Evolutionary conservation across 1,140 invertebrate species (phyloP), one percentile per base, ranked within the genome.

Genomic region (Rhynchophorus ferrugineus): DNA sequence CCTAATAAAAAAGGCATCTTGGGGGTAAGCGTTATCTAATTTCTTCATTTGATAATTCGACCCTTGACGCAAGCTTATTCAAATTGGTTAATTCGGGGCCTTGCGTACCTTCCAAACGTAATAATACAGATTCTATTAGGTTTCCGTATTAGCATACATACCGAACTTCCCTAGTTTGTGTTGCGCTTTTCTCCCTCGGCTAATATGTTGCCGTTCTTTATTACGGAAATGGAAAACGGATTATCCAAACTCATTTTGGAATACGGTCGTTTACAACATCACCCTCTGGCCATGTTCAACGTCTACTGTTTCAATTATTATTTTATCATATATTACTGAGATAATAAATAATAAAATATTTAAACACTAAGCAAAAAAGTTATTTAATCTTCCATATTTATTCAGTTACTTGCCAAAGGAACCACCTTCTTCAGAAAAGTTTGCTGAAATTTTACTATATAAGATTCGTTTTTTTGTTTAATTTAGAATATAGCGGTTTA

Each of bases 131-230:
- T 63, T 62, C 62, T 61, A 65, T 66, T 66, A 63, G 61, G 59
- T 66, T 63, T 63, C 58, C 60, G 59, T 61, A 65, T 66, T 66
- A 61, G 63, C 63, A 63, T 63, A 64, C 58, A 63, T 58, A 61
- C 49, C 24, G 24, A 29, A 29, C 5, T 29, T 29, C 24, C 24
- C 5, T 29, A 11, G 11, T 5, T 29, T 29, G 24, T 29, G 24
- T 29, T 29, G 24, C 5, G 24, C 24, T 29, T 29, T 29, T 29
- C 24, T 29, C 11, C 24, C 24, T 5, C 24, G 24, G 24, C 11
- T 29, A 29, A 29, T 29, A 29, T 29, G 24, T 29, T 6, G 24
- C 24, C 11, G 5, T 29, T 29, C 24, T 29, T 29, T 29, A 29
- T 29, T 29, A 29, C 24, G 24, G 11, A 29, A 29, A 29, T 29